Evolutionary conservation across 2,888 invertebrate genomes (phyloP).

Genomic region (Eugnorisma glareosa): DNA sequence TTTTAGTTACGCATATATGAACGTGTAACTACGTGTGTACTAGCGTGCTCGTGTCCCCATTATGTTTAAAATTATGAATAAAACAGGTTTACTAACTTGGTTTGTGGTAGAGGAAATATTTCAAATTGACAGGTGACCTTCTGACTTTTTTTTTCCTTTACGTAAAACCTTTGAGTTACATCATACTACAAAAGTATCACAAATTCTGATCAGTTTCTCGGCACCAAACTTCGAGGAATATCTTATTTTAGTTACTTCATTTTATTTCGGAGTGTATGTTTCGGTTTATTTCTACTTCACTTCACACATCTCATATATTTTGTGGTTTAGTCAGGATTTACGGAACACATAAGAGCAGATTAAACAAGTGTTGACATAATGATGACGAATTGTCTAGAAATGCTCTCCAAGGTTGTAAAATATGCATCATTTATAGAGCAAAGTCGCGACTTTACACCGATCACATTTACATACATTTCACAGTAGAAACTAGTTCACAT

Average conservation of each 20-base stretch:
- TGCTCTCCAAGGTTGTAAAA: slow-evolving; percentile 49
- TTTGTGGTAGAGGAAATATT: slow-evolving; percentile 51
- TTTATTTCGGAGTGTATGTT: slow-evolving; percentile 10
- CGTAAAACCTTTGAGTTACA: slow-evolving; percentile 41
- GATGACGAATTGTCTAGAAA: slow-evolving; percentile 61
- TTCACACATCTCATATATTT: slow-evolving; percentile 25
- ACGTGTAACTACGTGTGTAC: slow-evolving; percentile 27
- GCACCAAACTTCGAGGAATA: slow-evolving; percentile 4
- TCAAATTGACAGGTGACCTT: slow-evolving; percentile 59
- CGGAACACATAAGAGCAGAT: slow-evolving; percentile 40
- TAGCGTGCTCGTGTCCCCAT: slow-evolving; percentile 28
- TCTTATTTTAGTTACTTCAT: slow-evolving; percentile 19
- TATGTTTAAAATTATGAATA: slow-evolving; percentile 47
- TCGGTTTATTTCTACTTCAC: slow-evolving; percentile 30
- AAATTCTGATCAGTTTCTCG: slow-evolving; percentile 11
- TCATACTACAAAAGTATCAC: slow-evolving; percentile 48
- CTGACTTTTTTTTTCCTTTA: slow-evolving; percentile 39
- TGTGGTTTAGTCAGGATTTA: slow-evolving; percentile 33
- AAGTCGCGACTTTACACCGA: slow-evolving; percentile 42
- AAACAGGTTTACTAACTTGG: slow-evolving; percentile 51
- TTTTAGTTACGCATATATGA: slow-evolving; percentile 57
- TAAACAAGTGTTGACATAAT: slow-evolving; percentile 54
- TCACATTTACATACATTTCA: slow-evolving; percentile 57
- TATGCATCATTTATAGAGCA: slow-evolving; percentile 52
- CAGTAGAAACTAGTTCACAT: slow-evolving; percentile 40